A percentile compares a stretch with the other conserved stretches of the same genome.
phyloP scores from a whole-genome alignment of 53 echinoderm and acorn worm species.

The Apostichopus leukothele region DNA sequence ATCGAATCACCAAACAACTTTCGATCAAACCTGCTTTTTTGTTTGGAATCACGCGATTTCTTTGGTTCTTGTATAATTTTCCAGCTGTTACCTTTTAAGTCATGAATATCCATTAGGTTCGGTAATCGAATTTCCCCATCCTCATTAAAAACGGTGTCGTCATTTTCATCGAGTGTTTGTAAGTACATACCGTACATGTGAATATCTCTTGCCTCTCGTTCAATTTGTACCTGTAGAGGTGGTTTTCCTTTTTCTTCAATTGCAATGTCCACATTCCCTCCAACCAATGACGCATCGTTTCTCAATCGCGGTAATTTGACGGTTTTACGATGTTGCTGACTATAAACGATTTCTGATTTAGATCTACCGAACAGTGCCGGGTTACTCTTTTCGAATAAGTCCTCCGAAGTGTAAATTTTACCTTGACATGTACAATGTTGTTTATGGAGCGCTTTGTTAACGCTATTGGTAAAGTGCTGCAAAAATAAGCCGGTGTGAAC shows the following conservation, averaged over 20 bases:
- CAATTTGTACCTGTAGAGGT: slow-evolving; percentile 52
- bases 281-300: background rate
- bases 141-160: background rate
- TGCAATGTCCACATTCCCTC: background rate
- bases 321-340: background rate
- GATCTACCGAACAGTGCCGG: slow-evolving; percentile 63
- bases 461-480: slow-evolving; percentile 88
- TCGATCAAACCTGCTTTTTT: slow-evolving; percentile 42
- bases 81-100: slow-evolving; percentile 84
- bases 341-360: slow-evolving; percentile 3
- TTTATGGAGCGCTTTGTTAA: slow-evolving; percentile 86
- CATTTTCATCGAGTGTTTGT: background rate
- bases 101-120: slow-evolving; percentile 80
- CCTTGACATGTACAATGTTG: slow-evolving; percentile 74
- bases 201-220: slow-evolving; percentile 19
- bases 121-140: slow-evolving; percentile 72
- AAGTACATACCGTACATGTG: background rate
- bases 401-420: slow-evolving; percentile 68
- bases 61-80: slow-evolving; percentile 72
- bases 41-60: slow-evolving; percentile 32
- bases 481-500: slow-evolving; percentile 76
- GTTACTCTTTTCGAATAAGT: slow-evolving; percentile 77
- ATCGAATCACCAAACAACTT: slow-evolving; percentile 40
- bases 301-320: background rate
- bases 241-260: slow-evolving; percentile 17